A percentile compares a stretch with the other conserved stretches of the same genome.
These are phyloP conservation scores for Taenioides sp. DNA, from an alignment of 2,797 vertebrate species.

Conservation along the genomic window DNA sequence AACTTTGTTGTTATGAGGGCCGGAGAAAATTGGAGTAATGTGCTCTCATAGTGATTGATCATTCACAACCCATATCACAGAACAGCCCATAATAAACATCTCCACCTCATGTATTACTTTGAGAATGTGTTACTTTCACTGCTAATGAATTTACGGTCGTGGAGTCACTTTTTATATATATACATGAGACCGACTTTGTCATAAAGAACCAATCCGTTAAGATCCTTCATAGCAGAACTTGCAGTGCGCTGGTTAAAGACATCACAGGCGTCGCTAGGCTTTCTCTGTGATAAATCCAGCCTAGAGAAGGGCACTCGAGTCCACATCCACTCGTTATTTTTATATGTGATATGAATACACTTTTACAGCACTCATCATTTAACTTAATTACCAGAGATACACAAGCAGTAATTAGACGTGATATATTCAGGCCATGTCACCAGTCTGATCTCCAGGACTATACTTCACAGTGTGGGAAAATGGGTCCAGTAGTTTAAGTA, in stretches of 20 bases:
- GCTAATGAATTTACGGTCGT: slow-evolving; percentile 66
- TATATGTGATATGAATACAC: slow-evolving; percentile 14
- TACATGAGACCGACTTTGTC: slow-evolving; percentile 56
- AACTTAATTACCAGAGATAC: slow-evolving; percentile 35
- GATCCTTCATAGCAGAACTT: slow-evolving; percentile 34
- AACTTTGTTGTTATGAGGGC: slow-evolving; percentile 82
- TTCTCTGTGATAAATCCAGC: slow-evolving; percentile 32
- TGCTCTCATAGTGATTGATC: slow-evolving; percentile 76
- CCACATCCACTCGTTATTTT: slow-evolving; percentile 30
- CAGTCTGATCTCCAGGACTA: slow-evolving; percentile 26
- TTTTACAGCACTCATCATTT: slow-evolving; percentile 37
- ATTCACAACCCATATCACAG: slow-evolving; percentile 71
- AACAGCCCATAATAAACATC: slow-evolving; percentile 76
- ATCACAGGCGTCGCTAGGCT: slow-evolving; percentile 25
- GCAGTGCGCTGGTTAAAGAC: slow-evolving; percentile 32
- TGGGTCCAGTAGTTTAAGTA: not conserved
- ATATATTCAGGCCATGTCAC: slow-evolving; percentile 43
- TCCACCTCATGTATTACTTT: slow-evolving; percentile 68
- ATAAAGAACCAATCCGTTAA: slow-evolving; percentile 42
- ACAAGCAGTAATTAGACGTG: slow-evolving; percentile 39
- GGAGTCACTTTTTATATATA: slow-evolving; percentile 63
- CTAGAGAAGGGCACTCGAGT: slow-evolving; percentile 36
- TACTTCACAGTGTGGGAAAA: slow-evolving; percentile 17
- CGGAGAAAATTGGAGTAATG: slow-evolving; percentile 82
- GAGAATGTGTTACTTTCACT: slow-evolving; percentile 69